A percentile compares a stretch with the other conserved stretches of the same genome.
Conservation (phyloP, 2,797 vertebrate species). For the Aulostomus chinensis region DNA sequence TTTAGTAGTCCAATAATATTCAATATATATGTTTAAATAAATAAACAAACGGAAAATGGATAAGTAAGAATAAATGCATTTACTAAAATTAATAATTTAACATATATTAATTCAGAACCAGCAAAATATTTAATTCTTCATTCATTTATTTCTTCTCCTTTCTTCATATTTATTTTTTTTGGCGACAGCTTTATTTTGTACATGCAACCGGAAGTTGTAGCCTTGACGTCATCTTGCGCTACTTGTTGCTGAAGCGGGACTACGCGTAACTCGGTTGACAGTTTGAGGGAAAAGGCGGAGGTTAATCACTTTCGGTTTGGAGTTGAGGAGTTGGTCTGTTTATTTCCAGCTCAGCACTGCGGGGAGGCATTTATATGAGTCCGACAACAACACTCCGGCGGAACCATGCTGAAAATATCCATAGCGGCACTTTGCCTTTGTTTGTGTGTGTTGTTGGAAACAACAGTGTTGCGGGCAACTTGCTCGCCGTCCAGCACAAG, state of each 20-base stretch:
- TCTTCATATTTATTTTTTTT: not conserved
- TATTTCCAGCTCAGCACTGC: not conserved
- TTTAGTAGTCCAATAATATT: no score
- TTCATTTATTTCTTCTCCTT: no score
- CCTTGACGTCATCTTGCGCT: fast-evolving
- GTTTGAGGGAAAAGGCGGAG: not conserved
- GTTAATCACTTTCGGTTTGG: slow-evolving; percentile 25
- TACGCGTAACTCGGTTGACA: no score
- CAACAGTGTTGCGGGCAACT: slow-evolving; percentile 35
- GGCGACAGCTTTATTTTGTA: slow-evolving; percentile 3
- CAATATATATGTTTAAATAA: no score
- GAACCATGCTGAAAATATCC: slow-evolving; percentile 50
- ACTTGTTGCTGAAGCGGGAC: no score
- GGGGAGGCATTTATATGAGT: slow-evolving; percentile 37
- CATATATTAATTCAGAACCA: no score
- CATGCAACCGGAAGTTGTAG: slow-evolving; percentile 9
- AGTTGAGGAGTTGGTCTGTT: not conserved
- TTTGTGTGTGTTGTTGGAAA: slow-evolving; percentile 51
- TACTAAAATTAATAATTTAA: no score
- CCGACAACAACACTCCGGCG: not conserved
- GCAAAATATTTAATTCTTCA: no score
- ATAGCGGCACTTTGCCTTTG: slow-evolving; percentile 57
- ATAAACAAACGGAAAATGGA: no score
- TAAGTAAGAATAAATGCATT: no score
- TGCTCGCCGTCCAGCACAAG: slow-evolving; percentile 11